Conservation (phyloP, 1,140 invertebrate species). For the Cyclargus thomasi region DNA sequence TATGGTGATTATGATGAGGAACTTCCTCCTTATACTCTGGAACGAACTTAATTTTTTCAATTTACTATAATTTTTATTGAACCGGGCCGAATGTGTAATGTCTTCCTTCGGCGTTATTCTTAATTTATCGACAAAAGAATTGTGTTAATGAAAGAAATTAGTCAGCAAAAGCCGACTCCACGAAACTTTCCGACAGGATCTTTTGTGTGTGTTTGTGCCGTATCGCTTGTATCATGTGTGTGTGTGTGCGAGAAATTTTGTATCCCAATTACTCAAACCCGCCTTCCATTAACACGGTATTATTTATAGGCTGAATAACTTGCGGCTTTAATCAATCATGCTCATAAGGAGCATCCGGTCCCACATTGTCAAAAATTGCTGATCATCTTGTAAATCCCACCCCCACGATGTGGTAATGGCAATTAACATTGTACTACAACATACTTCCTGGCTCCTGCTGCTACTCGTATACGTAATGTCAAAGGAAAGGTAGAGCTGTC, state of each 20-base stretch:
- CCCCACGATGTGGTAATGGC: not conserved
- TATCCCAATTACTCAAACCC: conserved; percentile 57
- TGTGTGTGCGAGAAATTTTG: conserved; percentile 53
- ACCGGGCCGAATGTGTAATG: not conserved
- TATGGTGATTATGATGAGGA: not conserved
- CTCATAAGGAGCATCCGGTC: conserved; percentile 48
- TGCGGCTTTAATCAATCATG: conserved; percentile 70
- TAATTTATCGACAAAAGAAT: conserved; percentile 3
- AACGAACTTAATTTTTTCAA: conserved; percentile 7
- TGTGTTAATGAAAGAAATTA: conserved; percentile 13
- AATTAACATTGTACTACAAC: not conserved
- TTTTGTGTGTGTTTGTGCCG: conserved; percentile 7
- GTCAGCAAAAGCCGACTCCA: conserved; percentile 3
- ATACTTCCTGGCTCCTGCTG: no score
- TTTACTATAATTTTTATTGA: conserved; percentile 13
- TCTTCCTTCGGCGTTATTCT: not conserved
- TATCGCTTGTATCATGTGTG: conserved; percentile 25
- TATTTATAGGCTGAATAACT: conserved; percentile 69
- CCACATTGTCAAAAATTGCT: conserved; percentile 53
- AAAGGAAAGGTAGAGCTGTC: no score
- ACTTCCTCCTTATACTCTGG: not conserved
- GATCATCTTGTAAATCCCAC: conserved; percentile 32
- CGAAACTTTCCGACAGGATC: not conserved
- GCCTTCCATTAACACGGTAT: conserved; percentile 62
- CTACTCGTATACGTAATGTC: no score